Evolutionary conservation across 2,113 vertebrate species (phyloP).

Genomic region (Pluvianellus socialis): DNA sequence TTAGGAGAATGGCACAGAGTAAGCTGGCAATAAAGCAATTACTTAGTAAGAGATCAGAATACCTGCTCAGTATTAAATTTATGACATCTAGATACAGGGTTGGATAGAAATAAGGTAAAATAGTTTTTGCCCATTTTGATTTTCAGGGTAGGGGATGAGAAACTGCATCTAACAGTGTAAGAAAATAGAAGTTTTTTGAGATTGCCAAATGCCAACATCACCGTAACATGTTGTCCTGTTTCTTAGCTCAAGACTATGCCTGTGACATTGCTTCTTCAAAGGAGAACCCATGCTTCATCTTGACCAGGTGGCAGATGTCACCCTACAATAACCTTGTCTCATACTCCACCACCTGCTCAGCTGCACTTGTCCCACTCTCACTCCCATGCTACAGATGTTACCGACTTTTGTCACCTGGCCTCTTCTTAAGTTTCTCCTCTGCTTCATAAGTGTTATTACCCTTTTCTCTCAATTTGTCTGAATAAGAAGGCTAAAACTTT

Average conservation of each 20-base stretch:
- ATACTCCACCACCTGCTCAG: not conserved
- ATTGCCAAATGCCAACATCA: not conserved
- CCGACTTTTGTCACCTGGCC: not conserved
- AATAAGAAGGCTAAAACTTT: not conserved
- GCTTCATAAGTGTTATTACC: not conserved
- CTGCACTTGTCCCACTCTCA: not conserved
- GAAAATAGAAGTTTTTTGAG: not conserved
- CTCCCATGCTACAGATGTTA: not conserved
- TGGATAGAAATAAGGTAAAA: not conserved
- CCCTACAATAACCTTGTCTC: not conserved
- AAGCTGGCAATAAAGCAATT: not conserved
- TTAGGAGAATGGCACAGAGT: not conserved
- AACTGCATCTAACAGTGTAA: not conserved
- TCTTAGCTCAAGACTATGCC: not conserved
- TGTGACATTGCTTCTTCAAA: not conserved
- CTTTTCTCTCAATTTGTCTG: not conserved
- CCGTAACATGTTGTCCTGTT: not conserved
- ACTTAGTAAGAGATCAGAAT: not conserved
- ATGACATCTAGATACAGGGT: not conserved
- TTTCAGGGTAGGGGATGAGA: not conserved
- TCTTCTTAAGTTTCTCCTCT: not conserved
- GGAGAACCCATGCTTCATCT: not conserved
- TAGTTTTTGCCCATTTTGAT: not conserved
- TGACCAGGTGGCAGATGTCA: not conserved
- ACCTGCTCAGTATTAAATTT: not conserved